A percentile compares a stretch with the other conserved stretches of the same genome.
phyloP scores from a whole-genome alignment of 2,113 vertebrate genomes.

The Pterophyllum scalare region DNA sequence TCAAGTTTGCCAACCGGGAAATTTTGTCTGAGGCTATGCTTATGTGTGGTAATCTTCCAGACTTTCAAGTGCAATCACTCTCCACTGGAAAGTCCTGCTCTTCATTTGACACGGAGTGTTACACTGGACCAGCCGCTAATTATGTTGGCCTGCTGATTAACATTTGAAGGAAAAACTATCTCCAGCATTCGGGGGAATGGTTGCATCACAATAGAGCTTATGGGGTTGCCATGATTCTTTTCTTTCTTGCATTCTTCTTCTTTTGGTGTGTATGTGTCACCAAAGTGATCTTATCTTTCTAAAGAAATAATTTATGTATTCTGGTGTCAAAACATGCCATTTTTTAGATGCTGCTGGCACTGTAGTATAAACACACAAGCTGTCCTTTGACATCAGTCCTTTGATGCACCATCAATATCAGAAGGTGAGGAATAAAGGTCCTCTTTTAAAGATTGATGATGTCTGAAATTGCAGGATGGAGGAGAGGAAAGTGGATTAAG shows the following conservation, averaged over 20 bases:
- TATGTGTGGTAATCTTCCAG: constrained; percentile 74
- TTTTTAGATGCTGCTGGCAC: background rate
- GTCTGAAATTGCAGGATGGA: background rate
- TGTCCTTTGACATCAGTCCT: background rate
- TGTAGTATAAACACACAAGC: background rate
- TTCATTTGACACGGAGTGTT: constrained; percentile 69
- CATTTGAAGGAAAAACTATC: constrained; percentile 66
- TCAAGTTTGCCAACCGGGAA: constrained; percentile 72
- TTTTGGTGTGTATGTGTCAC: background rate
- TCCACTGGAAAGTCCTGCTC: constrained; percentile 64
- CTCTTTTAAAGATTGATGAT: background rate
- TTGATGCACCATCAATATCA: background rate
- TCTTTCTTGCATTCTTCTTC: background rate
- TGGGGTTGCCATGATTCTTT: background rate
- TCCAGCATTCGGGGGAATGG: constrained; percentile 35
- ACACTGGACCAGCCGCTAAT: constrained; percentile 71
- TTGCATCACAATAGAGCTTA: constrained; percentile 50
- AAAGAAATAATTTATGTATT: background rate
- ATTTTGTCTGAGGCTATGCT: constrained; percentile 70
- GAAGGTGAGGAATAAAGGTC: background rate
- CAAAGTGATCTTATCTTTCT: background rate
- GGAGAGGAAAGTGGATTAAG: background rate
- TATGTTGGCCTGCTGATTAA: constrained; percentile 66
- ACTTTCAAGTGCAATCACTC: constrained; percentile 76
- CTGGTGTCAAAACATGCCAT: constrained; percentile 1